Evolutionary conservation across 1,140 invertebrate species (phyloP).

Genomic region (Drosophila trapezifrons): DNA sequence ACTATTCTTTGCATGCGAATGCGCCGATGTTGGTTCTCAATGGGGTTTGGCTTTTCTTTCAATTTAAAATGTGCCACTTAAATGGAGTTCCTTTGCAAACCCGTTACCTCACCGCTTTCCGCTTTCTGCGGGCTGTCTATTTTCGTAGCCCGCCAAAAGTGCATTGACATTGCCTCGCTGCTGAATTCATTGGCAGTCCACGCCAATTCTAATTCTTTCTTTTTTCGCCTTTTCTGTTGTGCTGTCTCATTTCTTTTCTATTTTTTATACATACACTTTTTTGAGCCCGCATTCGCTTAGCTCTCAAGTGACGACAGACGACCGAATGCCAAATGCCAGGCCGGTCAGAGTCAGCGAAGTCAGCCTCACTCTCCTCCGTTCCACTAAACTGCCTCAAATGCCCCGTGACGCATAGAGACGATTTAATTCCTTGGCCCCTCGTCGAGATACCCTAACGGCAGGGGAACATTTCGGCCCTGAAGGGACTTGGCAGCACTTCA

Average conservation of each 20-base stretch:
- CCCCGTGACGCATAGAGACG: conserved; percentile 69
- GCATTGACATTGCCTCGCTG: conserved; percentile 76
- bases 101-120: conserved; percentile 7
- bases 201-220: conserved; percentile 72
- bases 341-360: conserved; percentile 41
- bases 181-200: conserved; percentile 73
- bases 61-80: conserved; percentile 44
- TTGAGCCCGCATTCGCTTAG: conserved; percentile 60
- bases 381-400: conserved; percentile 67
- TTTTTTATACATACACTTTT: conserved; percentile 24
- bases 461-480: not conserved
- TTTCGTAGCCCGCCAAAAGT: conserved; percentile 57
- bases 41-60: conserved; percentile 4
- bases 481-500: conserved; percentile 14
- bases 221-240: conserved; percentile 31
- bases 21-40: conserved; percentile 10
- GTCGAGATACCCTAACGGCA: conserved; percentile 24
- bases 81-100: conserved; percentile 31
- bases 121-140: conserved; percentile 36
- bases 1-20: conserved; percentile 13
- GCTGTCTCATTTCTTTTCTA: conserved; percentile 22
- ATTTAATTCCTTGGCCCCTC: conserved; percentile 58
- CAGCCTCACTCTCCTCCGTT: conserved; percentile 50
- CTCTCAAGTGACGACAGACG: conserved; percentile 59
- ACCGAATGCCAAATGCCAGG: conserved; percentile 64